These are phyloP conservation scores for Neomonachus schauinslandi DNA, from an alignment of 2,113 vertebrate species.

Conservation along the genomic window DNA sequence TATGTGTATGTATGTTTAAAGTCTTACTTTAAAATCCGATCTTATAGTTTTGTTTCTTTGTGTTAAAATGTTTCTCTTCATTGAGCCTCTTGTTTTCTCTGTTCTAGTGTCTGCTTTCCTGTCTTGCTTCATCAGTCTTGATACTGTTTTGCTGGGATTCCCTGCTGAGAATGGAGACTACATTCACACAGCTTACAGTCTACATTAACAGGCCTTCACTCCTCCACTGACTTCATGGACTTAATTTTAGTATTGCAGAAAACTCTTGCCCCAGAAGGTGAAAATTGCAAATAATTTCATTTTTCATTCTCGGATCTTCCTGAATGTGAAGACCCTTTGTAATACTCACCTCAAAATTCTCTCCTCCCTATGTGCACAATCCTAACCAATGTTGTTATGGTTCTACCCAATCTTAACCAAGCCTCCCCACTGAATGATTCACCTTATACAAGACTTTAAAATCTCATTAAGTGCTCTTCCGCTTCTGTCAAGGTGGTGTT, in stretches of 20 bases:
- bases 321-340: not conserved
- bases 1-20: not conserved
- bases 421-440: rapidly evolving
- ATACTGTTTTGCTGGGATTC: not conserved
- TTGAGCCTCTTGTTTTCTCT: constrained; percentile 21
- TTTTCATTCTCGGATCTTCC: not conserved
- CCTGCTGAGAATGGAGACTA: constrained; percentile 26
- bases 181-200: not conserved
- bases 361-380: not conserved
- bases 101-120: not conserved
- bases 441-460: not conserved
- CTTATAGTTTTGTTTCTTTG: not conserved
- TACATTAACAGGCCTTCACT: not conserved
- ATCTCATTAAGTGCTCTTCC: not conserved
- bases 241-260: not conserved
- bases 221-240: not conserved
- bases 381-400: not conserved
- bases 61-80: constrained; percentile 3
- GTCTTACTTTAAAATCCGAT: not conserved
- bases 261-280: not conserved
- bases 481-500: rapidly evolving
- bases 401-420: not conserved
- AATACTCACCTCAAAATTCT: not conserved
- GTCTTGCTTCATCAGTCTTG: constrained; percentile 47
- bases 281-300: not conserved